phyloP scores from a whole-genome alignment of 2,797 vertebrate genomes.

The Tolypeutes matacus region DNA sequence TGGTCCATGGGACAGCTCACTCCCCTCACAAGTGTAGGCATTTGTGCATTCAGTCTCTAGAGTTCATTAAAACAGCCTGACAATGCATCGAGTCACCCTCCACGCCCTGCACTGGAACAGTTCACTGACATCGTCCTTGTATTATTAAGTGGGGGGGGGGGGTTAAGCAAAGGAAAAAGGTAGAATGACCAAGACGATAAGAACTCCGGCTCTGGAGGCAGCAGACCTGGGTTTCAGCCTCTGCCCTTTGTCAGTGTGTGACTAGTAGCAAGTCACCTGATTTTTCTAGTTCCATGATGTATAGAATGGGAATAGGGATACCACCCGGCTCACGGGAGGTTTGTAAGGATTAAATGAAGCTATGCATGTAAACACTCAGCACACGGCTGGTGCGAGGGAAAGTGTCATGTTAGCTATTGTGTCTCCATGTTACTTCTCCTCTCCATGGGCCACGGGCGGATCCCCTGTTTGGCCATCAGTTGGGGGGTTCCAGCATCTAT shows the following conservation, averaged over 20 bases:
- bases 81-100: background rate
- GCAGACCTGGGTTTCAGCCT: background rate
- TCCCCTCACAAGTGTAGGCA: too few relatives aligned
- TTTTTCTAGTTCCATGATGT: background rate
- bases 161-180: background rate
- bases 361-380: background rate
- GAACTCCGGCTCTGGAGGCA: background rate
- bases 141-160: background rate
- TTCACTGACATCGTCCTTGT: background rate
- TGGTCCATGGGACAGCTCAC: background rate
- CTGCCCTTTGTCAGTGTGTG: background rate
- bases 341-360: background rate
- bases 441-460: too few relatives aligned
- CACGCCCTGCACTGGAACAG: fast-evolving
- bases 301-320: background rate
- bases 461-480: background rate
- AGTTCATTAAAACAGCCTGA: background rate
- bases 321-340: background rate
- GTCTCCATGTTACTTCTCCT: background rate
- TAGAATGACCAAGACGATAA: background rate
- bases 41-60: background rate
- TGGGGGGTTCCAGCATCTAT: background rate
- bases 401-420: fast-evolving
- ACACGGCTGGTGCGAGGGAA: fast-evolving
- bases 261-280: background rate